Evolutionary conservation across 2,888 invertebrate genomes (phyloP).

Genomic region (Diloba caeruleocephala): DNA sequence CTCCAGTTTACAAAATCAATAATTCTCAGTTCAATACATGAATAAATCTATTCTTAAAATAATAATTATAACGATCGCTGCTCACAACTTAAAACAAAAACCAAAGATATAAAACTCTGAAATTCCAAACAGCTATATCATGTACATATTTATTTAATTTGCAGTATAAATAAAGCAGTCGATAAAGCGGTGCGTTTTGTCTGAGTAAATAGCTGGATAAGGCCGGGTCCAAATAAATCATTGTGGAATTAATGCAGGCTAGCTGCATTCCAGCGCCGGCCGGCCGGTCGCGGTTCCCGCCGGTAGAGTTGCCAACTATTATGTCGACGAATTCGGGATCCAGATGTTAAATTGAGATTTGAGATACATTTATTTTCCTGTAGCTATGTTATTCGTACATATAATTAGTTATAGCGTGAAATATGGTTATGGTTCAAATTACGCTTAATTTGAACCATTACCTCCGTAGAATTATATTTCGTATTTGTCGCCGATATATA

Average conservation of each 20-base stretch:
- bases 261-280: constrained; percentile 68
- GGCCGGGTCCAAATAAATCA: constrained; percentile 61
- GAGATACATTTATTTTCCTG: no score
- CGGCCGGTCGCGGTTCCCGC: constrained; percentile 50
- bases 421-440: no score
- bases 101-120: constrained; percentile 25
- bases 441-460: no score
- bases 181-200: constrained; percentile 50
- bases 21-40: no score
- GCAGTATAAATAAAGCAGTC: constrained; percentile 47
- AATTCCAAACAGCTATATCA: constrained; percentile 37
- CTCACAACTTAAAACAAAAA: constrained; percentile 29
- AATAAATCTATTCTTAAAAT: background rate
- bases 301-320: constrained; percentile 40
- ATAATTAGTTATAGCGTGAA: no score
- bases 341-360: constrained; percentile 20
- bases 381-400: no score
- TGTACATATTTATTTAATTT: constrained; percentile 40
- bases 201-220: constrained; percentile 51
- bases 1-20: no score
- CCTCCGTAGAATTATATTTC: no score
- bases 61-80: constrained; percentile 11
- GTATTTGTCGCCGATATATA: no score
- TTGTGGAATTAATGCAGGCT: constrained; percentile 64
- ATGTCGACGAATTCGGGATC: constrained; percentile 35